phyloP scores from a whole-genome alignment of 2,797 vertebrate species.

The Emys orbicularis region DNA sequence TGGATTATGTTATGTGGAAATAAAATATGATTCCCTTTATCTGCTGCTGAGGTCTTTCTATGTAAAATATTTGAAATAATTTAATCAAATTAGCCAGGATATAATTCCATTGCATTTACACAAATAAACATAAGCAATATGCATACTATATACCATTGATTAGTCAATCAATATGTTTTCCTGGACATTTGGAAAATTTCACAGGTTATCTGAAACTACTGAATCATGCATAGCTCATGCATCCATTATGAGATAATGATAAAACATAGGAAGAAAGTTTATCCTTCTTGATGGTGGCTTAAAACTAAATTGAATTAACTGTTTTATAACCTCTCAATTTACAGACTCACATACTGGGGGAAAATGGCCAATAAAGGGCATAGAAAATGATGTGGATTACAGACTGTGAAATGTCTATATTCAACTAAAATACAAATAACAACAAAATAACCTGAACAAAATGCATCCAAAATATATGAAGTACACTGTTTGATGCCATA shows the following conservation, averaged over 20 bases:
- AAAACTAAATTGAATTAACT: constrained; percentile 27
- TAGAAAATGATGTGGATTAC: background rate
- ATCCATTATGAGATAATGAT: constrained; percentile 6
- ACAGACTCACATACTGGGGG: background rate
- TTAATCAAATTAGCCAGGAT: constrained; percentile 1
- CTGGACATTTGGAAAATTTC: constrained; percentile 29
- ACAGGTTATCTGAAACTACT: constrained; percentile 41
- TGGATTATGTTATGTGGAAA: background rate
- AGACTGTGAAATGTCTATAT: background rate
- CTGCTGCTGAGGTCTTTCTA: background rate
- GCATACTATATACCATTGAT: background rate
- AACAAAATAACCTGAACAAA: constrained; percentile 18
- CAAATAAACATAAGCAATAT: constrained; percentile 9
- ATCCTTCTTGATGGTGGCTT: background rate
- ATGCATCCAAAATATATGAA: background rate
- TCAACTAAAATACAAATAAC: background rate
- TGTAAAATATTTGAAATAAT: constrained; percentile 23
- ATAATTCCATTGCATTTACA: constrained; percentile 10
- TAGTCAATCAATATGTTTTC: background rate
- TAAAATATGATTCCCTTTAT: constrained; percentile 36
- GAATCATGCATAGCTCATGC: background rate
- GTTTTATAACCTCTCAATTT: background rate
- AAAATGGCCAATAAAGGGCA: background rate
- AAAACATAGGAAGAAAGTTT: background rate
- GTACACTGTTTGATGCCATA: background rate